phyloP scores from a whole-genome alignment of 2,888 invertebrate species.

The Prosopocoilus inquinatus region DNA sequence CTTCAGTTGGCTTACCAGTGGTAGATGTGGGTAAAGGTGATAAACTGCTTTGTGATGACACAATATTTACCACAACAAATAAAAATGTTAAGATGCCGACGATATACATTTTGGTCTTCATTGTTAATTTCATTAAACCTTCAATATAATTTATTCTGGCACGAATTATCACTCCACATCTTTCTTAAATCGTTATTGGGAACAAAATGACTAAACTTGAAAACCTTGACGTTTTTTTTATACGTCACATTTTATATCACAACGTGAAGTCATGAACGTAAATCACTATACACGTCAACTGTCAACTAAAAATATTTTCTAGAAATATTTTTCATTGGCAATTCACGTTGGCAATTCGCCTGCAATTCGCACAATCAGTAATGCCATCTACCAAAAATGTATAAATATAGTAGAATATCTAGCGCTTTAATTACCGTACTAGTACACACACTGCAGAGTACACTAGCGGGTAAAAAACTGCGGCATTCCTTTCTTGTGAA shows the following conservation, averaged over 20 bases:
- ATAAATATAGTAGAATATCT: too few species aligned
- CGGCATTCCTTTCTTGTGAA: too few species aligned
- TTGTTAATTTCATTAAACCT: constrained; percentile 22
- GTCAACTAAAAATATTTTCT: too few species aligned
- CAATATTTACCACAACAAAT: constrained; percentile 19
- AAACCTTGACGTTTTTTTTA: constrained; percentile 17
- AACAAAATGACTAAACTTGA: constrained; percentile 12
- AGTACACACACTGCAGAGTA: too few species aligned
- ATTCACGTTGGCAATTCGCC: too few species aligned
- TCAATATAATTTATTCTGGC: constrained; percentile 7
- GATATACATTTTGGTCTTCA: constrained; percentile 23
- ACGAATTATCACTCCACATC: constrained; percentile 8
- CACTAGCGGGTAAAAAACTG: too few species aligned
- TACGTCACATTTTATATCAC: background rate
- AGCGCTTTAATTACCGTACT: too few species aligned
- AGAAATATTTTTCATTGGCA: too few species aligned
- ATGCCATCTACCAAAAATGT: too few species aligned
- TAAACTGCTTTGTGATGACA: constrained; percentile 18
- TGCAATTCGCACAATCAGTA: too few species aligned
- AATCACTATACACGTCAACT: background rate
- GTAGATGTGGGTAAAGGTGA: constrained; percentile 11
- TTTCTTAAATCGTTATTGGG: constrained; percentile 9
- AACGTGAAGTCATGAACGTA: too few species aligned
- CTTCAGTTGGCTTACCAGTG: constrained; percentile 5
- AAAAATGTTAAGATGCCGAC: constrained; percentile 19